Base-by-base conservation (phyloP, 2,113 vertebrate genomes). In the Shinisaurus crocodilurus region DNA sequence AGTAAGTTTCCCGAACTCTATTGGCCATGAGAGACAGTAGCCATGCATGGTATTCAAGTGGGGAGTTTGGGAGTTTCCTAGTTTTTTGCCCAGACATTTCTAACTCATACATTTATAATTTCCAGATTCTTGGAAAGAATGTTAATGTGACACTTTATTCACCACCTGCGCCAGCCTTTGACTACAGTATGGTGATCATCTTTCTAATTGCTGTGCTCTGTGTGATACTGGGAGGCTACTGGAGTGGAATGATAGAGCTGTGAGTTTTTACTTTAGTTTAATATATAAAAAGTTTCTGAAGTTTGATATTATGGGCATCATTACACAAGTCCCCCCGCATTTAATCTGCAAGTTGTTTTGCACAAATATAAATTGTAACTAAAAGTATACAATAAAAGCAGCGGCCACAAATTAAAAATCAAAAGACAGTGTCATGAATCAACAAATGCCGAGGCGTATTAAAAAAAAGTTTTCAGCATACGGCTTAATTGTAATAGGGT, bases 171-270 rank as follows among this genome's bases (percentile, higher is more conserved):
- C 94, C 97, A 8, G 92, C 93, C 82, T 97, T 99, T 88, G 98
- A 99, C 88, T 96, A 95, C 91, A 99, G 98, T 85, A 97, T 99
- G 94, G 93, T 97, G 77, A 95, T 99, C 94, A 98, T 99, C 97
- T 98, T 99, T 27, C n/a, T 97, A 34, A 98, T 99, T 90, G 96
- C 98, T 9, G 97, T 99, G 15, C 95, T 97, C 85, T 99, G 98
- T 0, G 98, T 99, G 50, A 95, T 96, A 2, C 93, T 99, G 91
- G 99, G 99, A 37, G 98, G 98, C 83, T 99, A 97, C 94, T 99
- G 99, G 99, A 99, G 99, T 0, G 98, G 98, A 43, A 95, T 97
- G 0, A 97, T 97, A 94, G 99, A 99, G 94, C 97, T 97, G 98
- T 98, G 95, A 98, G 97, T 97, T 89, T n/a, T 34, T 67, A 57